These are phyloP conservation scores for Limnephilus lunatus DNA, from an alignment of 2,888 invertebrate species.

Conservation along the genomic window DNA sequence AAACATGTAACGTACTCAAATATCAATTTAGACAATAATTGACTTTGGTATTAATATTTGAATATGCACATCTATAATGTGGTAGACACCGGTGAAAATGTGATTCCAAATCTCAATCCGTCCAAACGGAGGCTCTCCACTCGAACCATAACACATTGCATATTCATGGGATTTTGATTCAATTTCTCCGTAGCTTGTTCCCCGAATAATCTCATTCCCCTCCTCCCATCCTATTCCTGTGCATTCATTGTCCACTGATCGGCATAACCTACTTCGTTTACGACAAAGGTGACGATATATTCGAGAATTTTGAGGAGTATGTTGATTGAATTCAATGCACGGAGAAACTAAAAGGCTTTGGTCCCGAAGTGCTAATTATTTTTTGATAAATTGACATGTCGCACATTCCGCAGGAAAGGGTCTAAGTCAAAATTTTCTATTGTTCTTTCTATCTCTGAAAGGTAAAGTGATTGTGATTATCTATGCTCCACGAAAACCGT, in stretches of 20 bases:
- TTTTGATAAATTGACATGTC: not conserved
- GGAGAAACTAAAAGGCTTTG: no score
- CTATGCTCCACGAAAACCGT: no score
- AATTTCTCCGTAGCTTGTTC: conserved; percentile 44
- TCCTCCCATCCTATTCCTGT: not conserved
- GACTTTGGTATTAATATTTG: not conserved
- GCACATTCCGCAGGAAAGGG: no score
- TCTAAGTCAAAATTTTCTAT: no score
- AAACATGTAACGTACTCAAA: no score
- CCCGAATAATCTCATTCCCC: not conserved
- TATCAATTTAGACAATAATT: not conserved
- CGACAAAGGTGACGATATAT: not conserved
- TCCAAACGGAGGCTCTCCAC: not conserved
- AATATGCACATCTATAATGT: not conserved
- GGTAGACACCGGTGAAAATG: not conserved
- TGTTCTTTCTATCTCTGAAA: no score
- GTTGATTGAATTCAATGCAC: not conserved
- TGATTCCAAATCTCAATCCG: not conserved
- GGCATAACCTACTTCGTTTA: not conserved
- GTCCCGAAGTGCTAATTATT: not conserved
- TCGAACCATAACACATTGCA: conserved; percentile 50
- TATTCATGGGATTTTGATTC: conserved; percentile 52
- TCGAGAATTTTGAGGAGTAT: no score
- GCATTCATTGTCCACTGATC: not conserved
- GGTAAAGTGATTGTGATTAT: no score